Conservation (phyloP, 2,797 vertebrate species). For the Typhlichthys subterraneus region DNA sequence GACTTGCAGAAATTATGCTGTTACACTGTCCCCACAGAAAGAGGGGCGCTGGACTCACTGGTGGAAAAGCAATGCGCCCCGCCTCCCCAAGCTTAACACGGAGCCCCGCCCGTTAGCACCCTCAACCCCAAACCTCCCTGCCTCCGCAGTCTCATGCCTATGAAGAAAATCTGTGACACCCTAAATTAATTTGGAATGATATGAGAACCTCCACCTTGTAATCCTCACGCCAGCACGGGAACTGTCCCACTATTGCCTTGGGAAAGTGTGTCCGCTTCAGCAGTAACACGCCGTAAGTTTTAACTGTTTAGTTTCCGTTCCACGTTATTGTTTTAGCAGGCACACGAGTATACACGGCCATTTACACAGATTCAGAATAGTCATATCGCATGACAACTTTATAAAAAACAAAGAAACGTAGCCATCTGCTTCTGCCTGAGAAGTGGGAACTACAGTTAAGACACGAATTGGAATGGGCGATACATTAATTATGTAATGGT, state of each 20-base stretch:
- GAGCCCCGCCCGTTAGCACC: slow-evolving; percentile 1
- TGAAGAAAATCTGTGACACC: slow-evolving; percentile 34
- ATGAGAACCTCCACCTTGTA: slow-evolving; percentile 35
- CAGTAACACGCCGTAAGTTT: slow-evolving; percentile 62
- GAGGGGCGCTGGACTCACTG: slow-evolving; percentile 22
- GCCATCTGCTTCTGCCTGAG: slow-evolving; percentile 46
- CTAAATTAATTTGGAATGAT: slow-evolving; percentile 33
- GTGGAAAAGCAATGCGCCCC: slow-evolving; percentile 21
- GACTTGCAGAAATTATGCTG: slow-evolving; percentile 39
- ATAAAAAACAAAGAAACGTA: slow-evolving; percentile 17
- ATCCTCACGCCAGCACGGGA: slow-evolving; percentile 73
- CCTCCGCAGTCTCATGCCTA: background rate
- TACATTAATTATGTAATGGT: slow-evolving; percentile 59
- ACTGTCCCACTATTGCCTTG: slow-evolving; percentile 79
- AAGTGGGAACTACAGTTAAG: slow-evolving; percentile 21
- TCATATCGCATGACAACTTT: slow-evolving; percentile 65
- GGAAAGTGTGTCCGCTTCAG: slow-evolving; percentile 73
- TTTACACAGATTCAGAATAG: slow-evolving; percentile 55
- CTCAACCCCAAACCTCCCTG: background rate
- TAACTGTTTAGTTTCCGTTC: slow-evolving; percentile 59
- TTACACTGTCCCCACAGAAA: slow-evolving; percentile 47
- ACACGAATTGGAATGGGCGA: slow-evolving; percentile 51
- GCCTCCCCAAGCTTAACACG: slow-evolving; percentile 9
- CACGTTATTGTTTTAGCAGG: slow-evolving; percentile 46
- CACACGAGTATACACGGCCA: slow-evolving; percentile 20